phyloP scores from a whole-genome alignment of 2,797 vertebrate genomes.

The Chiroxiphia lanceolata region DNA sequence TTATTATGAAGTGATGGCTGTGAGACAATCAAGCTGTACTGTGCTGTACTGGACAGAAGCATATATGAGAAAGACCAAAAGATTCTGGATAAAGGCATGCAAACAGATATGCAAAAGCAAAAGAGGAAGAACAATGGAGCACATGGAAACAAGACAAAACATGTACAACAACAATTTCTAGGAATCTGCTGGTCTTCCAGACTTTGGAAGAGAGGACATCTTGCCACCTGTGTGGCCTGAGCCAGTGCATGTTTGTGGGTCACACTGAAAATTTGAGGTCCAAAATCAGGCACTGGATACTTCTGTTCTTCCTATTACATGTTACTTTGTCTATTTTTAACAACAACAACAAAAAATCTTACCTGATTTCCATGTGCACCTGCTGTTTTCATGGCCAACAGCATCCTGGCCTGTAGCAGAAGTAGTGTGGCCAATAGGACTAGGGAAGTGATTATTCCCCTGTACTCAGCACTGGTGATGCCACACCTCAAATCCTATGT shows the following conservation, averaged over 20 bases:
- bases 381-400: not conserved
- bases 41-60: not conserved
- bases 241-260: accelerated
- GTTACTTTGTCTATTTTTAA: not conserved
- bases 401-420: no score
- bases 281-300: not conserved
- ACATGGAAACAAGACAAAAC: not conserved
- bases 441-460: not conserved
- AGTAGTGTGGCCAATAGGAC: not conserved
- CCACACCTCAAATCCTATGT: not conserved
- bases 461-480: not conserved
- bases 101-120: not conserved
- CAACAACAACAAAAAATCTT: not conserved
- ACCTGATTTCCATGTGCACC: not conserved
- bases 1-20: not conserved
- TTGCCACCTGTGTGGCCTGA: not conserved
- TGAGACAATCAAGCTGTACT: not conserved
- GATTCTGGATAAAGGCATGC: not conserved
- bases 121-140: not conserved
- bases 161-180: not conserved
- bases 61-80: not conserved
- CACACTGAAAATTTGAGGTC: not conserved
- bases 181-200: not conserved
- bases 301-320: not conserved
- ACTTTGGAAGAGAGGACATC: not conserved